Evolutionary conservation across 2,113 vertebrate genomes (phyloP), one percentile per base, ranked within the genome.

Genomic region (Lasiurus cinereus): DNA sequence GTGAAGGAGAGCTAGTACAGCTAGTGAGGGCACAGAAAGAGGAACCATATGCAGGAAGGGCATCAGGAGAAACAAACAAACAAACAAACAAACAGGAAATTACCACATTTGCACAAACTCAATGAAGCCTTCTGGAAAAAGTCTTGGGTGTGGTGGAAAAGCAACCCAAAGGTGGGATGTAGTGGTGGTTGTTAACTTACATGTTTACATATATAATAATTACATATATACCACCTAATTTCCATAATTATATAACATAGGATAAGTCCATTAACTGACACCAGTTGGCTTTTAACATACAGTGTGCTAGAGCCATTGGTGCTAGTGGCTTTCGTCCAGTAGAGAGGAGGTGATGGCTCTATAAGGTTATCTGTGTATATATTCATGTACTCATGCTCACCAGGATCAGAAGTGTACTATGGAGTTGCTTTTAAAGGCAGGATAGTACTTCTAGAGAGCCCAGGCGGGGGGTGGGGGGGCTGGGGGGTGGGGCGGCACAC

Each of bases 201-300:
- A 1, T 27, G 15, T 74, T 29, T 43, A 39, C 15, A 5, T 11
- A 0, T 13, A 24, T 9, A 3, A 5, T 78, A 15, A 18, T 50
- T 78, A 39, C 6, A 6, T 50, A 3, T 1, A 12, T 8, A 2
- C 18, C 22, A 13, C 52, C 52, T 24, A 8, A 33, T 29, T 84
- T 69, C 15, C 19, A 0, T 27, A 16, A 2, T n/a, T 69, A 24
- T 8, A 0, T 22, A 22, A 2, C 13, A 6, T 4, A 12, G 1
- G 12, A 22, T 39, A 9, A 8, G 1, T 24, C 8, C 56, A 1
- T 19, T 56, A 18, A 14, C n/a, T 43, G 77, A 24, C 21, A 12
- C 18, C 12, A 33, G 52, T 18, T 21, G 22, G 59, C 70, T 43
- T 11, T 66, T 48, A 78, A 6, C 8, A 2, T 13, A 19, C 43